Conservation (phyloP, 2,113 vertebrate genomes). For the Gavialis gangeticus region DNA sequence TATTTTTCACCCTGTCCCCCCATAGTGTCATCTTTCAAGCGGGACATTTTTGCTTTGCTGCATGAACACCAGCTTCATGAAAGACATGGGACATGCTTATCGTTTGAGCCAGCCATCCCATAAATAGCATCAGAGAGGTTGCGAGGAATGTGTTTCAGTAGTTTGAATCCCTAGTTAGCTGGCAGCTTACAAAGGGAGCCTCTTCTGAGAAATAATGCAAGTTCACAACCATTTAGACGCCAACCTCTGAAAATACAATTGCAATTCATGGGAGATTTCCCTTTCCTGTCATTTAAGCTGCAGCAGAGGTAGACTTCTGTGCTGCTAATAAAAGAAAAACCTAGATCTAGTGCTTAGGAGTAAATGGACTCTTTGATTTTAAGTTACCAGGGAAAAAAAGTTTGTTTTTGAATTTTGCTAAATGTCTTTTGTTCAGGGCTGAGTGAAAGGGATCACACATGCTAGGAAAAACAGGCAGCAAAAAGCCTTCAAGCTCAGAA, state of each 20-base stretch:
- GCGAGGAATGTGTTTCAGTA: no score
- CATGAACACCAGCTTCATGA: neutral
- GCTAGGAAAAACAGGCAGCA: slow-evolving; percentile 9
- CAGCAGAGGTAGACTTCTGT: neutral
- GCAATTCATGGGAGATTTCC: slow-evolving; percentile 24
- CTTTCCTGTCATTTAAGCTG: neutral
- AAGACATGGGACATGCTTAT: fast-evolving
- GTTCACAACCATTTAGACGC: neutral
- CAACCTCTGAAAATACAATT: neutral
- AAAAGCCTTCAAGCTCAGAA: neutral
- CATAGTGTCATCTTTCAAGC: neutral
- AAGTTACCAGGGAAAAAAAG: neutral
- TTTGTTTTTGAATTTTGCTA: neutral
- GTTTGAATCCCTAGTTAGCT: no score
- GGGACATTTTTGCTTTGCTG: neutral
- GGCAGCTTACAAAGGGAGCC: neutral
- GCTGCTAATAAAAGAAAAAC: neutral
- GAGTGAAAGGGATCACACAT: slow-evolving; percentile 27
- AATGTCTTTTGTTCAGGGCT: slow-evolving; percentile 1
- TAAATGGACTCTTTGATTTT: neutral
- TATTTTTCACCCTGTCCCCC: neutral
- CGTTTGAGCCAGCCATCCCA: fast-evolving
- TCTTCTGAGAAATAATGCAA: neutral
- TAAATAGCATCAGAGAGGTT: no score
- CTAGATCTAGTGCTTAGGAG: neutral